Conservation (phyloP, 2,113 vertebrate genomes). For the Paraplagusia blochii region DNA sequence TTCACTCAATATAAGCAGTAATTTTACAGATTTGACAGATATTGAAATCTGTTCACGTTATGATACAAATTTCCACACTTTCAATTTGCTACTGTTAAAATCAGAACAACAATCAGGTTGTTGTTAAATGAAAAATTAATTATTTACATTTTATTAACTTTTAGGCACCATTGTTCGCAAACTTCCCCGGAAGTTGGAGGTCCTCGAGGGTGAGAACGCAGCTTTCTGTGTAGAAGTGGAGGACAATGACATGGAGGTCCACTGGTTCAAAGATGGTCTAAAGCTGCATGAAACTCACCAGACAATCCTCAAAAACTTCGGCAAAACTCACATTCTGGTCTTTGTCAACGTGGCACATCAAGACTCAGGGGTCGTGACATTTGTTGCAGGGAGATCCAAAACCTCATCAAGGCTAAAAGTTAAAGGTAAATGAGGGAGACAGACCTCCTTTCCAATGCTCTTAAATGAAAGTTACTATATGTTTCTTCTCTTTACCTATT, state of each 20-base stretch:
- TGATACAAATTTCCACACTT: too few relatives aligned
- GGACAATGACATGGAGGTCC: conserved; percentile 76
- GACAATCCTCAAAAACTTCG: conserved; percentile 86
- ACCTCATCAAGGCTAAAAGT: conserved; percentile 88
- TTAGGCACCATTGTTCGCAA: conserved; percentile 75
- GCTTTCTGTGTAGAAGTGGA: conserved; percentile 89
- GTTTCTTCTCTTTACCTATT: background rate
- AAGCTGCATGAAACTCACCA: conserved; percentile 77
- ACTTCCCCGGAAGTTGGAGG: conserved; percentile 88
- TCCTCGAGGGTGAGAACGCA: conserved; percentile 91
- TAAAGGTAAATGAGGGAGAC: conserved; percentile 78
- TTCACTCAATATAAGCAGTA: too few relatives aligned
- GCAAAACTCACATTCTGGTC: conserved; percentile 90
- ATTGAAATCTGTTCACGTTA: too few relatives aligned
- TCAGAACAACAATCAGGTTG: too few relatives aligned
- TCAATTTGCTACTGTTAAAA: too few relatives aligned
- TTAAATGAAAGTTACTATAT: background rate
- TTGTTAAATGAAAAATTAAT: background rate
- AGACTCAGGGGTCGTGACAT: conserved; percentile 87
- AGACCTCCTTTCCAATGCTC: background rate
- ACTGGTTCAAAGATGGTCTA: conserved; percentile 85
- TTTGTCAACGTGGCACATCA: conserved; percentile 85
- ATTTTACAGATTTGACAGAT: too few relatives aligned
- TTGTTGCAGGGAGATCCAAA: conserved; percentile 80
- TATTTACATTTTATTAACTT: background rate